Conservation (phyloP, 2,888 invertebrate genomes). For the Thalpophila matura region DNA sequence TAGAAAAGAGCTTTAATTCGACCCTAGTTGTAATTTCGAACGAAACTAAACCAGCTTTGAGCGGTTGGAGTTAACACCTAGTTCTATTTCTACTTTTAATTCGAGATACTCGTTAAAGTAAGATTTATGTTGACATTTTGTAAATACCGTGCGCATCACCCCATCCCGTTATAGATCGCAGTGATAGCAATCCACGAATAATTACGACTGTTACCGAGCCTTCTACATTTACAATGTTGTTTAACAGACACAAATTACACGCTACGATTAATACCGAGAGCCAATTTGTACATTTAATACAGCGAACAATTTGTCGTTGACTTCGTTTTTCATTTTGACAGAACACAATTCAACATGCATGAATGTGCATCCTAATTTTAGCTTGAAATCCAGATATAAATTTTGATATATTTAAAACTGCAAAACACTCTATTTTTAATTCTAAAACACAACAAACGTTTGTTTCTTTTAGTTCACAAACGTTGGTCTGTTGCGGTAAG, state of each 20-base stretch:
- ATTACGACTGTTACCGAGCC: constrained; percentile 41
- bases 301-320: constrained; percentile 27
- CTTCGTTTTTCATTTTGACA: constrained; percentile 27
- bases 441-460: constrained; percentile 52
- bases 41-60: constrained; percentile 22
- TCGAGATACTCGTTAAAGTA: constrained; percentile 53
- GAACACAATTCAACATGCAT: constrained; percentile 6
- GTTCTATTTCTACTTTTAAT: constrained; percentile 53
- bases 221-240: constrained; percentile 22
- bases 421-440: constrained; percentile 62
- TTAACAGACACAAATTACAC: constrained; percentile 30
- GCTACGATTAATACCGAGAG: constrained; percentile 24
- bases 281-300: constrained; percentile 18
- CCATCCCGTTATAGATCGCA: constrained; percentile 49
- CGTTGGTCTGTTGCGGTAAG: constrained; percentile 49
- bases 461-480: too few relatives aligned
- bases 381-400: constrained; percentile 8
- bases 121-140: constrained; percentile 61
- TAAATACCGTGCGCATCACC: constrained; percentile 57
- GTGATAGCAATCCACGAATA: constrained; percentile 48
- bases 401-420: constrained; percentile 31
- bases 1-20: neutral
- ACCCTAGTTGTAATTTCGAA: constrained; percentile 1
- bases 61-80: constrained; percentile 19
- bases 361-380: constrained; percentile 15